Evolutionary conservation across 2,888 invertebrate species (phyloP).

Genomic region (Latrodectus hesperus): DNA sequence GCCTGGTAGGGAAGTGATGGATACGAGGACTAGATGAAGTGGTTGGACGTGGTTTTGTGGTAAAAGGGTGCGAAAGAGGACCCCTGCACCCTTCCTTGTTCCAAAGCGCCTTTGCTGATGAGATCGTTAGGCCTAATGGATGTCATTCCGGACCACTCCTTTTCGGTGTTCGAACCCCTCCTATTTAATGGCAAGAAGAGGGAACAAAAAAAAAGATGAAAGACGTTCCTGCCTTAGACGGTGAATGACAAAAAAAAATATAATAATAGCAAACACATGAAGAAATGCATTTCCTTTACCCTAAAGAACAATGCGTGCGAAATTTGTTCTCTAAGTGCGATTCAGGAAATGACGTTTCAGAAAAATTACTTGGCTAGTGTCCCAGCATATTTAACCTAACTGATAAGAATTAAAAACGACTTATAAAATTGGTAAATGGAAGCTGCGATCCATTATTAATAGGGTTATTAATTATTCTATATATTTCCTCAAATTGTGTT

Average conservation of each 20-base stretch:
- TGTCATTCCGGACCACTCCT: slow-evolving; percentile 64
- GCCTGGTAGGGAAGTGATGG: slow-evolving; percentile 43
- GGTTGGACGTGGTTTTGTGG: slow-evolving; percentile 9
- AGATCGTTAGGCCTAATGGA: slow-evolving; percentile 66
- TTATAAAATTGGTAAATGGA: too few relatives aligned
- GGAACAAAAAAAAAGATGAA: not conserved
- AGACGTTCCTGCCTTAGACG: not conserved
- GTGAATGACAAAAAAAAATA: not conserved
- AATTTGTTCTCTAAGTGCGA: too few relatives aligned
- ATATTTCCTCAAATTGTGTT: too few relatives aligned
- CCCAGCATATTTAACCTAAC: too few relatives aligned
- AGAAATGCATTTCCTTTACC: too few relatives aligned
- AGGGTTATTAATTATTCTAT: too few relatives aligned
- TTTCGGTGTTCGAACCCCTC: slow-evolving; percentile 50
- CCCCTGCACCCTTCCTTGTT: slow-evolving; percentile 19
- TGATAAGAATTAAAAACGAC: too few relatives aligned
- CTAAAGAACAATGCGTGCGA: too few relatives aligned
- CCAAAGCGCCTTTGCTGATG: slow-evolving; percentile 59
- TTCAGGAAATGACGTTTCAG: too few relatives aligned
- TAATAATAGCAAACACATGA: not conserved
- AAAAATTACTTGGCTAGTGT: too few relatives aligned
- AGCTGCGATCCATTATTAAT: too few relatives aligned
- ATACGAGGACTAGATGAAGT: slow-evolving; percentile 14
- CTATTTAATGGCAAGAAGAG: slow-evolving; percentile 43
- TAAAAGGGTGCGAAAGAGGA: slow-evolving; percentile 8